These are phyloP conservation scores for Notolepis coatsorum DNA, from an alignment of 2,797 vertebrate genomes.

Conservation along the genomic window DNA sequence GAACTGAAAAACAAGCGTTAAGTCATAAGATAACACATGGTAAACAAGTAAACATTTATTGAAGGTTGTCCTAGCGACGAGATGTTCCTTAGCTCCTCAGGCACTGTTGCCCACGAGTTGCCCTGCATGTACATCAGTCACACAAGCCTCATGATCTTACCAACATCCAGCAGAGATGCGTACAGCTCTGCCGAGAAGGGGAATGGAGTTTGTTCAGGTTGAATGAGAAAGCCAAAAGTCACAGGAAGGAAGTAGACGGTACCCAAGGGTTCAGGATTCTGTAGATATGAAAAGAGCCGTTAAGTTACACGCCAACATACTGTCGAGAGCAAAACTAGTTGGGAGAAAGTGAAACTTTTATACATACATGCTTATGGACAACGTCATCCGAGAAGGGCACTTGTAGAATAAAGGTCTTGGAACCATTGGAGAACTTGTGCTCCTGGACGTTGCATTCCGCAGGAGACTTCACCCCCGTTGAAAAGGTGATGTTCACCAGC, in stretches of 20 bases:
- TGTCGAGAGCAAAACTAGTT: too few relatives aligned
- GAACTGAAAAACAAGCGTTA: slow-evolving; percentile 68
- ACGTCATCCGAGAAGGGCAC: slow-evolving; percentile 72
- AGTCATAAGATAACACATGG: too few relatives aligned
- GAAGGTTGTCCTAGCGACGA: too few relatives aligned
- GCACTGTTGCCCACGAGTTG: too few relatives aligned
- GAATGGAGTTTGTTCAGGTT: slow-evolving; percentile 73
- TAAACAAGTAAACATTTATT: too few relatives aligned
- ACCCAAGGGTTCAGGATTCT: slow-evolving; percentile 65
- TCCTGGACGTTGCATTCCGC: slow-evolving; percentile 72
- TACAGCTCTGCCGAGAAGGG: slow-evolving; percentile 45
- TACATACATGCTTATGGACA: slow-evolving; percentile 70
- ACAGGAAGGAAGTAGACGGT: slow-evolving; percentile 67
- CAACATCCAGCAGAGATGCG: slow-evolving; percentile 63
- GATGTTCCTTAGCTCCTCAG: too few relatives aligned
- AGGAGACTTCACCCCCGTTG: slow-evolving; percentile 63
- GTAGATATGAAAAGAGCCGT: rapidly evolving
- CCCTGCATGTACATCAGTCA: too few relatives aligned
- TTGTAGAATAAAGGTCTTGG: slow-evolving; percentile 60
- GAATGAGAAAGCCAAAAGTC: slow-evolving; percentile 70
- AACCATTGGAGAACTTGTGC: slow-evolving; percentile 59
- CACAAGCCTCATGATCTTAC: slow-evolving; percentile 55
- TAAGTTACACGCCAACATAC: not conserved
- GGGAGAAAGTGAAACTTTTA: too few relatives aligned
- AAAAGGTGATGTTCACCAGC: slow-evolving; percentile 78